A percentile compares a stretch with the other conserved stretches of the same genome.
phyloP scores from a whole-genome alignment of 2,113 vertebrate species.

The Capreolus pygargus region DNA sequence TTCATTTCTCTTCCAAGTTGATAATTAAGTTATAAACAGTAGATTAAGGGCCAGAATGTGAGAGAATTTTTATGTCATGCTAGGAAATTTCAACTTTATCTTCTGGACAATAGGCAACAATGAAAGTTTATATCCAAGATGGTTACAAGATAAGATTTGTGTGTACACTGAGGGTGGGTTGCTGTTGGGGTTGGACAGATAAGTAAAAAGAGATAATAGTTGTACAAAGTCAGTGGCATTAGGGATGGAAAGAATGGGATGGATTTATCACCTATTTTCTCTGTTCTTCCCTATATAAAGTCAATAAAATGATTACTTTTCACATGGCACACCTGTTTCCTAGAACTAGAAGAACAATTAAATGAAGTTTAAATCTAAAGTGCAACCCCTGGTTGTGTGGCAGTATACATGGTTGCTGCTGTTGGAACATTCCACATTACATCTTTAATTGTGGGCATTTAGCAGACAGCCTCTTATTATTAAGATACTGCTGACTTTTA shows the following conservation, averaged over 20 bases:
- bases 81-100: background rate
- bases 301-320: background rate
- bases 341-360: conserved; percentile 13
- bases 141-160: background rate
- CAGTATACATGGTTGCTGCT: background rate
- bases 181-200: background rate
- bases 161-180: background rate
- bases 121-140: background rate
- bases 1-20: background rate
- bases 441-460: conserved; percentile 81
- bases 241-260: background rate
- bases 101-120: background rate
- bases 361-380: background rate
- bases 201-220: background rate
- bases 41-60: background rate
- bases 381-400: background rate
- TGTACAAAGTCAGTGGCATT: background rate
- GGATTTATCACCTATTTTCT: background rate
- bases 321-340: conserved; percentile 13
- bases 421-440: conserved; percentile 70
- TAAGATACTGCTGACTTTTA: conserved; percentile 82
- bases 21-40: background rate
- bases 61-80: background rate
- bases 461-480: conserved; percentile 78
- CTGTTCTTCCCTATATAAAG: background rate